phyloP scores from a whole-genome alignment of 1,140 invertebrate genomes.

The Protaetia brevitarsis region DNA sequence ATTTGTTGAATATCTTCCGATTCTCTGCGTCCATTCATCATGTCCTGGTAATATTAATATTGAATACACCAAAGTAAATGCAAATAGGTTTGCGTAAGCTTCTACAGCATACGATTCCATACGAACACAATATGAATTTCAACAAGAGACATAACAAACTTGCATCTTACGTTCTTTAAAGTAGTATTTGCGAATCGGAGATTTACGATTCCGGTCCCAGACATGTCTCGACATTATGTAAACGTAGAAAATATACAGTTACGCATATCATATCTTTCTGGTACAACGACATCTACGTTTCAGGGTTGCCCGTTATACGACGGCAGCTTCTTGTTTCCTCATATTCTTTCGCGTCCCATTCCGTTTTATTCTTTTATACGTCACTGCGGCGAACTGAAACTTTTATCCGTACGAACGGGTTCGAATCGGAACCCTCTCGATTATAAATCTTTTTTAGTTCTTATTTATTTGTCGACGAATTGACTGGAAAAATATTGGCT shows the following conservation, averaged over 20 bases:
- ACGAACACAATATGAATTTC: background rate
- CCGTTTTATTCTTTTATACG: background rate
- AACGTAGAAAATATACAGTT: background rate
- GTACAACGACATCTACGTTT: background rate
- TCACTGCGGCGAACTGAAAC: background rate
- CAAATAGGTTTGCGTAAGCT: conserved; percentile 1
- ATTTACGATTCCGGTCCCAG: conserved; percentile 4
- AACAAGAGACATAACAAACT: conserved; percentile 15
- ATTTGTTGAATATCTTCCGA: too few species aligned
- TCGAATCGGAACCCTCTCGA: background rate
- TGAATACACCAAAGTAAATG: too few species aligned
- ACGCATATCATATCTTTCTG: conserved; percentile 11
- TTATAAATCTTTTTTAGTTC: conserved; percentile 10
- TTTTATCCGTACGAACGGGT: background rate
- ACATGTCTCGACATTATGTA: conserved; percentile 1
- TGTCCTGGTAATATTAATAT: too few species aligned
- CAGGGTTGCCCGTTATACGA: background rate
- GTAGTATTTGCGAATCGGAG: background rate
- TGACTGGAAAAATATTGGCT: conserved; percentile 16
- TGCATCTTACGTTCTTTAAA: background rate
- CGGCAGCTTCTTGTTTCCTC: background rate
- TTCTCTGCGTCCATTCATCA: too few species aligned
- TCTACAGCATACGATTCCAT: background rate
- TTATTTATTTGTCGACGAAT: conserved; percentile 13
- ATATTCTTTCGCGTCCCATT: background rate